These are phyloP conservation scores for Chloropsis hardwickii DNA, from an alignment of 2,113 vertebrate species.

Conservation along the genomic window DNA sequence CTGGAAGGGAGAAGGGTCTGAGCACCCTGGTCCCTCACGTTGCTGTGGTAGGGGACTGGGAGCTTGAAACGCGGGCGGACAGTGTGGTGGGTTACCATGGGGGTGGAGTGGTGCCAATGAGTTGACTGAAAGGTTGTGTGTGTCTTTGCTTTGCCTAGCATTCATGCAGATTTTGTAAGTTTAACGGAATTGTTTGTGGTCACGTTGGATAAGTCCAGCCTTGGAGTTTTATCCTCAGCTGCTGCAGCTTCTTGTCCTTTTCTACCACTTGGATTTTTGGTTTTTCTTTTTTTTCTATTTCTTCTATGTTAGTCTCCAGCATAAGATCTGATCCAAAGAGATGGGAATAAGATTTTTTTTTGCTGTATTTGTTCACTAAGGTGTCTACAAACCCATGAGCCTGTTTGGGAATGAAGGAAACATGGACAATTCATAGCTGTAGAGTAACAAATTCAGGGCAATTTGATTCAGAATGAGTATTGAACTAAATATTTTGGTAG, in stretches of 20 bases:
- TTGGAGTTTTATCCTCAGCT: neutral
- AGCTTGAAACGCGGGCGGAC: neutral
- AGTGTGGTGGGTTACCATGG: neutral
- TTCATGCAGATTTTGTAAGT: neutral
- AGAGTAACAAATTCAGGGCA: neutral
- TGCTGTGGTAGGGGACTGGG: neutral
- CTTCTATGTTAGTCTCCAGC: neutral
- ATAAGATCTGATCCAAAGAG: neutral
- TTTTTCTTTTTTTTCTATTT: rapidly evolving
- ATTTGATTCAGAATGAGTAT: neutral
- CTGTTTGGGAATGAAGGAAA: neutral
- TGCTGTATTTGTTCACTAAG: neutral
- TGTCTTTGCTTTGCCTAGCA: neutral
- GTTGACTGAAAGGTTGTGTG: neutral
- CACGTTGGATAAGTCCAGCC: neutral
- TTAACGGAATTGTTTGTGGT: neutral
- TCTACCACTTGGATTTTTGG: neutral
- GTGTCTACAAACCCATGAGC: neutral
- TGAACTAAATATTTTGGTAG: neutral
- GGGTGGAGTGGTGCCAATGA: neutral
- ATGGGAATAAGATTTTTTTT: neutral
- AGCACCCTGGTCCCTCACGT: rapidly evolving
- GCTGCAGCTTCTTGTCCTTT: neutral
- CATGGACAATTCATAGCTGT: neutral
- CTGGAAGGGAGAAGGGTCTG: neutral